These are phyloP conservation scores for Pteropus rufus DNA, from an alignment of 2,797 vertebrate species.

Conservation along the genomic window DNA sequence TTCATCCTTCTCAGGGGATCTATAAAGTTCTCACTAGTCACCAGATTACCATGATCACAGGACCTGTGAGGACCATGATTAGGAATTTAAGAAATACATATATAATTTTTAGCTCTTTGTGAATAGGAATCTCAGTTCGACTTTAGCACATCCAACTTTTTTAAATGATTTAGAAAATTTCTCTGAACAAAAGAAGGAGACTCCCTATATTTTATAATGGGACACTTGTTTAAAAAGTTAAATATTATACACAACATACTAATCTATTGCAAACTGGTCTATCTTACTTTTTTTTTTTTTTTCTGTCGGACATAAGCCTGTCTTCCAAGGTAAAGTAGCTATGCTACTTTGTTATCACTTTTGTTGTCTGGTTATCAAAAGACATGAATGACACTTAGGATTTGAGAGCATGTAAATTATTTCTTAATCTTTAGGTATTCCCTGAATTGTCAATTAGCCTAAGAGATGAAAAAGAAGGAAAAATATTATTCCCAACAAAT, in stretches of 20 bases:
- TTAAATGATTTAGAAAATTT: neutral
- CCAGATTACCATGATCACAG: neutral
- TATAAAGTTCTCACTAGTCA: neutral
- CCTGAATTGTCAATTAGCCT: conserved; percentile 63
- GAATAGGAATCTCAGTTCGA: neutral
- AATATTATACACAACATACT: neutral
- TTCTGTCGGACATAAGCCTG: neutral
- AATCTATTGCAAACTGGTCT: neutral
- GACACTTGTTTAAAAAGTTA: neutral
- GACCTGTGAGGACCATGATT: neutral
- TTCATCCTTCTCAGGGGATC: neutral
- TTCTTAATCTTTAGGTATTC: conserved; percentile 64
- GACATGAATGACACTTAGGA: conserved; percentile 42
- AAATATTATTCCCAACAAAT: conserved; percentile 17
- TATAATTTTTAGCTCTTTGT: neutral
- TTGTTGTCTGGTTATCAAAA: conserved; percentile 9
- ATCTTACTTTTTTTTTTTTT: neutral
- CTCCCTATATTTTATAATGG: neutral
- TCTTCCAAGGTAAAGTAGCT: conserved; percentile 32
- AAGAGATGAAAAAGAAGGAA: conserved; percentile 46
- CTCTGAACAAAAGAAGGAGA: neutral
- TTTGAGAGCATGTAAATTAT: conserved; percentile 51
- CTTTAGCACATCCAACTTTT: neutral
- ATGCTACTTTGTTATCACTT: conserved; percentile 28
- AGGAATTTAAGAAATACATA: neutral